A percentile compares a stretch with the other conserved stretches of the same genome.
phyloP scores from a whole-genome alignment of 2,888 invertebrate genomes.

The Limnephilus lunatus region DNA sequence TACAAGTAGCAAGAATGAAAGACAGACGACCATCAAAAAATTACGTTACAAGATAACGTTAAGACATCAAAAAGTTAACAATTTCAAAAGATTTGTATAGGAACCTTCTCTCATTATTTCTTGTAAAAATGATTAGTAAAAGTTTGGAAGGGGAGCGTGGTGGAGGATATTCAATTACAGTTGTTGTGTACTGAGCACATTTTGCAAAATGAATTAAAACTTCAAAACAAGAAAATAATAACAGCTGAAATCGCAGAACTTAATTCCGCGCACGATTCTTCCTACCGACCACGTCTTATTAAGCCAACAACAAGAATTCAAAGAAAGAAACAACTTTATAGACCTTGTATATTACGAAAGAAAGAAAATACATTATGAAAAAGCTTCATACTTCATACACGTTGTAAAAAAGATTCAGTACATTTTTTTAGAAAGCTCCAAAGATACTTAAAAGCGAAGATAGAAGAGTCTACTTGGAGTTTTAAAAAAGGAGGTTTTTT shows the following conservation, averaged over 20 bases:
- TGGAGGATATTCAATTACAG: neutral
- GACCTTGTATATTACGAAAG: neutral
- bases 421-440: neutral
- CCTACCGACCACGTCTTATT: neutral
- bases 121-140: neutral
- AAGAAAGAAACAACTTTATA: neutral
- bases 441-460: neutral
- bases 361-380: neutral
- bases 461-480: too few relatives aligned
- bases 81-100: neutral
- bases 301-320: neutral
- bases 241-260: neutral
- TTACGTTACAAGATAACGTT: neutral
- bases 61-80: neutral
- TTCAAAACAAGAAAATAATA: constrained; percentile 2
- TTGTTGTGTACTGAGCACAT: neutral
- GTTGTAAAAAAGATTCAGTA: neutral
- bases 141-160: neutral
- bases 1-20: neutral
- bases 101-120: neutral
- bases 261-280: neutral
- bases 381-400: neutral
- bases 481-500: too few relatives aligned
- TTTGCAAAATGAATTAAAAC: neutral
- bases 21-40: neutral